Percentiles rank a stretch among this genome's conserved stretches.
These are phyloP conservation scores for Rutilus rutilus DNA, from an alignment of 2,113 vertebrate genomes.

Conservation along the genomic window DNA sequence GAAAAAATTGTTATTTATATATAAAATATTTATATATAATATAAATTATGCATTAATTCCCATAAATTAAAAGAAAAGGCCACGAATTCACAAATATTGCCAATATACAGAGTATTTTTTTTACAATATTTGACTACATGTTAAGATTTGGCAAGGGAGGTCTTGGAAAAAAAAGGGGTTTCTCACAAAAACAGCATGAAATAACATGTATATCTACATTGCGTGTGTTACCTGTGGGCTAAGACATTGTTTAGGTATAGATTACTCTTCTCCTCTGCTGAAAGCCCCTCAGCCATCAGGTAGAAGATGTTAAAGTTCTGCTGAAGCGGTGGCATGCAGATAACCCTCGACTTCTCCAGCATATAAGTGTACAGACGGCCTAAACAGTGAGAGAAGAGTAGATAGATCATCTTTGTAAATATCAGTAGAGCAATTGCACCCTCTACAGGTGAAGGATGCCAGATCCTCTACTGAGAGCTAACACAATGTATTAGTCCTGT, in stretches of 20 bases:
- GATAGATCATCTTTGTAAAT: too few relatives aligned
- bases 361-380: slow-evolving; percentile 85
- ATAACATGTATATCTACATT: background rate
- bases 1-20: too few relatives aligned
- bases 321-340: slow-evolving; percentile 79
- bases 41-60: too few relatives aligned
- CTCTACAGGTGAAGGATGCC: slow-evolving; percentile 20
- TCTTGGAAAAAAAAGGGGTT: background rate
- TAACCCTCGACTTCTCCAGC: slow-evolving; percentile 89
- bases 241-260: slow-evolving; percentile 82
- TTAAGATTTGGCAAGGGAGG: background rate
- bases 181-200: background rate
- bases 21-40: too few relatives aligned
- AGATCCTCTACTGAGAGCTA: background rate
- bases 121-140: background rate
- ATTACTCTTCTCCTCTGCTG: slow-evolving; percentile 83
- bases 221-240: slow-evolving; percentile 75
- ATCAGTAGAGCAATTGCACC: slow-evolving; percentile 35
- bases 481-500: background rate
- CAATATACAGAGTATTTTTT: too few relatives aligned
- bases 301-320: slow-evolving; percentile 90
- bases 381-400: slow-evolving; percentile 55
- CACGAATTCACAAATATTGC: too few relatives aligned
- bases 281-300: slow-evolving; percentile 88
- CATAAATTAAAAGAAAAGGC: too few relatives aligned